Percentiles rank a stretch among this genome's conserved stretches.
phyloP scores from a whole-genome alignment of 2,797 vertebrate genomes.

The Falco columbarius region DNA sequence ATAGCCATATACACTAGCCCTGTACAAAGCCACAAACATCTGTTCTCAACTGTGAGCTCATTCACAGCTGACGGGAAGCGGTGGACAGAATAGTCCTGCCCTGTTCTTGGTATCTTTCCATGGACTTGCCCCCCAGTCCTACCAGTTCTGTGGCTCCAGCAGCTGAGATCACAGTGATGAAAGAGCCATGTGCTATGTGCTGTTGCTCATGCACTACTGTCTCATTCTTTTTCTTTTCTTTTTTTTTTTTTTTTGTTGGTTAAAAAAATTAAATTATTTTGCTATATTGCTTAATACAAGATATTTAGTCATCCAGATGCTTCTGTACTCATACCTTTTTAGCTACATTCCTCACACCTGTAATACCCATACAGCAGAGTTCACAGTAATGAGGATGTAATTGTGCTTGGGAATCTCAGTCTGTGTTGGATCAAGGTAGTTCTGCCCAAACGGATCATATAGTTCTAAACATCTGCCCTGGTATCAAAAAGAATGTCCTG shows the following conservation, averaged over 20 bases:
- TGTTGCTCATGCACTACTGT: neutral
- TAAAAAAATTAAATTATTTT: neutral
- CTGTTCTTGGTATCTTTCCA: neutral
- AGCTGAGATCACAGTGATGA: neutral
- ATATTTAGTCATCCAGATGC: neutral
- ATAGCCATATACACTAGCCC: neutral
- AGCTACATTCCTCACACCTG: neutral
- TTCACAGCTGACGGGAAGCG: neutral
- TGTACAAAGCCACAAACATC: neutral
- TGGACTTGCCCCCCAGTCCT: neutral
- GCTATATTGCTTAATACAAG: neutral
- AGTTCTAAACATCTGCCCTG: neutral
- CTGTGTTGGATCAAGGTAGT: neutral
- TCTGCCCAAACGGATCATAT: neutral
- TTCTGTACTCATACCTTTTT: neutral
- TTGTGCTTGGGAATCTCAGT: neutral
- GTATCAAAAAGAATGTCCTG: neutral
- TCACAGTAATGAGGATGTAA: neutral
- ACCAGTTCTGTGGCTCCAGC: neutral
- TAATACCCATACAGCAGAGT: neutral
- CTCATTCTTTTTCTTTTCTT: neutral
- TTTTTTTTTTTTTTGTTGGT: neutral
- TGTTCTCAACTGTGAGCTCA: neutral
- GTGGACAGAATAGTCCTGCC: neutral
- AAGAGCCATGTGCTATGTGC: neutral